Base-by-base conservation (phyloP, 1,140 invertebrate genomes). In the Micrasema minimum region DNA sequence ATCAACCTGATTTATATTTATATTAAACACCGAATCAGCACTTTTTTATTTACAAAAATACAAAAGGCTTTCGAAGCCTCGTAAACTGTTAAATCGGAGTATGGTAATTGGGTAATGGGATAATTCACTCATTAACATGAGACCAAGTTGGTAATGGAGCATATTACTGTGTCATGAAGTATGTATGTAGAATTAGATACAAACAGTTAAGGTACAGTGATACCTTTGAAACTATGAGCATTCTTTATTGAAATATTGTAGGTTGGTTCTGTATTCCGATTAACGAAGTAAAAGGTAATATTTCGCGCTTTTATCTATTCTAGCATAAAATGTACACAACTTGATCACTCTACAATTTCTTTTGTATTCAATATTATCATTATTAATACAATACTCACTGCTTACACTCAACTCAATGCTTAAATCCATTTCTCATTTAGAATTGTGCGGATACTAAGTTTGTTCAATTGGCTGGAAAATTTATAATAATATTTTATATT, bases 21-120 rank as follows among this genome's bases (percentile, higher is more conserved):
- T 75, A 72, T 65, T 59, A 72, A 75, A 75, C 69, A 75, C 62
- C 57, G 68, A 75, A 62, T 75, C 73, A 72, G 73, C 70, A 69
- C 57, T 69, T 69, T 67, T 65, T 75, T 75, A 75, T 72, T 75
- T 75, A 75, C 73, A 72, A 75, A 75, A 75, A 75, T 72, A 75
- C 70, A 75, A 75, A 75, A 75, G 73, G 70, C 73, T 51, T 69
- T 66, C 37, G 57, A 43, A 72, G 66, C 69, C 73, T 66, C 62
- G 51, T 59, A 31, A 65, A 72, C 45, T 75, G 66, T 75, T 59
- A 69, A 45, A 68, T 45, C 12, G 43, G 26, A 31, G 26, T 4
- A 31, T 2, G 26, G 26, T 31, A 31, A 31, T 7, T 7, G 26
- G 26, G 7, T 31, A 31, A 31, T 31, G 26, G 26, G 26, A 7